These are phyloP conservation scores for Tautogolabrus adspersus DNA, from an alignment of 2,113 vertebrate species.

Conservation along the genomic window DNA sequence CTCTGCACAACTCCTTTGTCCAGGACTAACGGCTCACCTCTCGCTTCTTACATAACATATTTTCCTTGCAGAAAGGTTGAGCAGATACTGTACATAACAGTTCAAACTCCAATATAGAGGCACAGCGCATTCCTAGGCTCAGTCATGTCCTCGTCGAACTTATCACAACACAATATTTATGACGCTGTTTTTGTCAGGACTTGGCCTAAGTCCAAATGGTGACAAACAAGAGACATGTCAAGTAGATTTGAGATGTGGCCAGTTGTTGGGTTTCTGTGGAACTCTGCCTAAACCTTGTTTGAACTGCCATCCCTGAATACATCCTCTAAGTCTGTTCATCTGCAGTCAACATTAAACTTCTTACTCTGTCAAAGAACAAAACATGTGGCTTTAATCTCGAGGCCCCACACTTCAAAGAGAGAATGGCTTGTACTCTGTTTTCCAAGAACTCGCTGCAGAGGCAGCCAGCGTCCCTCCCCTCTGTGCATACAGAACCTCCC, in stretches of 20 bases:
- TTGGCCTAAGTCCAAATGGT: conserved; percentile 5
- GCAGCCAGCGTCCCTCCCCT: conserved; percentile 30
- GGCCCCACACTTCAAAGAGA: conserved; percentile 14
- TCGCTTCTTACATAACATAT: conserved; percentile 79
- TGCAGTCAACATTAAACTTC: neutral
- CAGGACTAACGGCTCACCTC: conserved; percentile 49
- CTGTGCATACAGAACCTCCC: neutral
- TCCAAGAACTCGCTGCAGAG: conserved; percentile 70
- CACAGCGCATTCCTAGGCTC: conserved; percentile 31
- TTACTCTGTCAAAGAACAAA: neutral
- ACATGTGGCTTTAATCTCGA: conserved; percentile 56
- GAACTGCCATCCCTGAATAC: neutral
- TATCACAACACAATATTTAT: conserved; percentile 34
- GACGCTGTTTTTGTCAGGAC: neutral
- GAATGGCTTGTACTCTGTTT: conserved; percentile 69
- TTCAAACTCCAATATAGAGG: conserved; percentile 65
- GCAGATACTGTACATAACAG: conserved; percentile 41
- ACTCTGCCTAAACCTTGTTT: neutral
- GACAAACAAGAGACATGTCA: neutral
- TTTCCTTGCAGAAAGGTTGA: conserved; percentile 54
- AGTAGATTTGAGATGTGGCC: neutral
- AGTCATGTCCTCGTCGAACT: conserved; percentile 14
- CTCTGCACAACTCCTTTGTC: conserved; percentile 62
- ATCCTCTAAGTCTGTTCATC: neutral
- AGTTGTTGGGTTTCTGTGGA: neutral